Conservation (phyloP, 2,797 vertebrate species). For the Rachycentron canadum region DNA sequence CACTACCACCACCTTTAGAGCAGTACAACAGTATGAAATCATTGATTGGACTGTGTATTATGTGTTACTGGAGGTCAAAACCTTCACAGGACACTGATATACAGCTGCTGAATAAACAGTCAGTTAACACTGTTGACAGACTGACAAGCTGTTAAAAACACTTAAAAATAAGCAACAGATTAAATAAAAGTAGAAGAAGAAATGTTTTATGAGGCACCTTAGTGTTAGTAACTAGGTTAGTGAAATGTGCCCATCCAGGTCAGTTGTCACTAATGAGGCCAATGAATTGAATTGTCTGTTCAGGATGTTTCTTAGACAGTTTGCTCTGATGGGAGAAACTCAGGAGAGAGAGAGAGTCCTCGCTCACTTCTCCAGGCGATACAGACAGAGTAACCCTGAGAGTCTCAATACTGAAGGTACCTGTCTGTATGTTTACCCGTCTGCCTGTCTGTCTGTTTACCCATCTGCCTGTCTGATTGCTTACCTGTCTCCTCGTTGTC, state of each 20-base stretch:
- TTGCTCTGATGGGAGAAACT: conserved; percentile 95
- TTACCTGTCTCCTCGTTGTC: conserved; percentile 12
- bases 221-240: neutral
- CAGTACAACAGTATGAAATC: no score
- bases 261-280: neutral
- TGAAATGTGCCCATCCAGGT: neutral
- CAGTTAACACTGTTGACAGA: no score
- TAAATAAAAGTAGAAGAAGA: no score
- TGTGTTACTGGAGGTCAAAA: no score
- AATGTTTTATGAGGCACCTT: neutral
- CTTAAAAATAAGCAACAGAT: no score
- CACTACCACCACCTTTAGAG: no score
- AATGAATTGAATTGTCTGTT: neutral
- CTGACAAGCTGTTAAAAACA: no score
- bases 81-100: no score
- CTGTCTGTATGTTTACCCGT: neutral
- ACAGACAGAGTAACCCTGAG: conserved; percentile 90
- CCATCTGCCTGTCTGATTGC: neutral
- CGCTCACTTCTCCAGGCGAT: conserved; percentile 94
- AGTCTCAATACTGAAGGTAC: conserved; percentile 90
- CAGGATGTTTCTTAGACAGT: conserved; percentile 92
- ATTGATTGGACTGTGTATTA: no score
- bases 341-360: conserved; percentile 96
- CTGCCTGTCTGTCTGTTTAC: neutral
- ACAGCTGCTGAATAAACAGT: no score